These are phyloP conservation scores for Encarsia formosa DNA, from an alignment of 2,888 invertebrate species.

Conservation along the genomic window DNA sequence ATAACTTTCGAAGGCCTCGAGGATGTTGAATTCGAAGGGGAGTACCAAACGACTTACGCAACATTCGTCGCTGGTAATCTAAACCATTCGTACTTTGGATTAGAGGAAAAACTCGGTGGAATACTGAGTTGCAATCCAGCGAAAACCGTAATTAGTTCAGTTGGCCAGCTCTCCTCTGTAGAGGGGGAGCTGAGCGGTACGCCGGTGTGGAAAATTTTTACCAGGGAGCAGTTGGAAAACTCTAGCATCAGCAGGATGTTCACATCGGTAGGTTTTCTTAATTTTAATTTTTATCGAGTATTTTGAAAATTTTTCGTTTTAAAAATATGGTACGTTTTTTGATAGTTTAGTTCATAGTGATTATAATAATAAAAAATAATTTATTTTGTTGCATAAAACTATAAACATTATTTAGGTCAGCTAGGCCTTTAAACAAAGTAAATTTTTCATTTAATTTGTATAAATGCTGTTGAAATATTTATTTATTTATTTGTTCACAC, in stretches of 20 bases:
- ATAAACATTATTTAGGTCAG: too few relatives aligned
- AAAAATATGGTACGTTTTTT: not conserved
- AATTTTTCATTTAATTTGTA: too few relatives aligned
- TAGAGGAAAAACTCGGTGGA: constrained; percentile 42
- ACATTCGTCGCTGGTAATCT: constrained; percentile 57
- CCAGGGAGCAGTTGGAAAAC: constrained; percentile 50
- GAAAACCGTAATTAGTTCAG: constrained; percentile 51
- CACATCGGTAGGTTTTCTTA: constrained; percentile 35
- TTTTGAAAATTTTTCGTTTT: not conserved
- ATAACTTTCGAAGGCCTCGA: constrained; percentile 54
- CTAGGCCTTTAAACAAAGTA: too few relatives aligned
- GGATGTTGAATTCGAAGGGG: constrained; percentile 43
- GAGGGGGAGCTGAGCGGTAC: constrained; percentile 31
- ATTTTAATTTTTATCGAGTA: too few relatives aligned
- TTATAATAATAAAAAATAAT: not conserved
- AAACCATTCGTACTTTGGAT: constrained; percentile 51
- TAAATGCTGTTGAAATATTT: too few relatives aligned
- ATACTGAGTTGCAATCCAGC: constrained; percentile 53
- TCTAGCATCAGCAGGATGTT: constrained; percentile 54
- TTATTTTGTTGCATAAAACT: not conserved
- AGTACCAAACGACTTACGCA: constrained; percentile 56
- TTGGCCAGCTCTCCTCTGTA: constrained; percentile 49
- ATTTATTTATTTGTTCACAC: too few relatives aligned
- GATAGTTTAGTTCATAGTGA: not conserved
- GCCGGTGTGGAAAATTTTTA: constrained; percentile 59